phyloP scores from a whole-genome alignment of 92 coral and sea anemone genomes.

The Paramuricea clavata region DNA sequence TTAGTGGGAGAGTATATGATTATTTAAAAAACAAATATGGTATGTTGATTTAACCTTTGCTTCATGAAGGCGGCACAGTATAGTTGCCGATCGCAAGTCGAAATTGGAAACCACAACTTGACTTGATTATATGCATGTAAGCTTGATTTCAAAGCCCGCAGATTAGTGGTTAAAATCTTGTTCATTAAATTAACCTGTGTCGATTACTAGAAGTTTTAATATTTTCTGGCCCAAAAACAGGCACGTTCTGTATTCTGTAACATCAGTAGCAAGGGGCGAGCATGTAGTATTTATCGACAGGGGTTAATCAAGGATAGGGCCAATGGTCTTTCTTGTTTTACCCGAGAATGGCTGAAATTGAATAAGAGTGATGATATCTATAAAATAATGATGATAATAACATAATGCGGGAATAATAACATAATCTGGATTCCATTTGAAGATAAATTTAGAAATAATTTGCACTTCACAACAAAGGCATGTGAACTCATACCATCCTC shows the following conservation, averaged over 20 bases:
- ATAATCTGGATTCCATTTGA: not conserved
- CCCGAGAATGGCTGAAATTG: not conserved
- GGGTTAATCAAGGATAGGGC: not conserved
- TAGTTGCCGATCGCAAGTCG: not conserved
- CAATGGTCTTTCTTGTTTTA: not conserved
- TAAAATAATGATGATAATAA: constrained; percentile 4
- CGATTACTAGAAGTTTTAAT: not conserved
- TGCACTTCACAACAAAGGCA: too few species aligned
- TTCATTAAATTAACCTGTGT: not conserved
- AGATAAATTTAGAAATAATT: not conserved
- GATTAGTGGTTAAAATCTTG: not conserved
- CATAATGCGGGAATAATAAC: constrained; percentile 11
- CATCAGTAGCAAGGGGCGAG: not conserved
- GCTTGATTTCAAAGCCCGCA: not conserved
- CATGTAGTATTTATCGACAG: not conserved
- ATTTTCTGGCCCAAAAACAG: not conserved
- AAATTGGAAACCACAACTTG: constrained; percentile 14
- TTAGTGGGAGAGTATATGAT: not conserved
- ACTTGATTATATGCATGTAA: too few species aligned
- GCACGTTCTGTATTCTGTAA: not conserved
- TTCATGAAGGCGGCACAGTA: not conserved
- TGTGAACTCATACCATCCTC: too few species aligned
- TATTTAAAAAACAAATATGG: not conserved
- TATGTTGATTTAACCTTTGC: not conserved
- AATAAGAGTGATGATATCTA: not conserved